phyloP scores from a whole-genome alignment of 2,888 invertebrate species.

The Reticulitermes lucifugus region DNA sequence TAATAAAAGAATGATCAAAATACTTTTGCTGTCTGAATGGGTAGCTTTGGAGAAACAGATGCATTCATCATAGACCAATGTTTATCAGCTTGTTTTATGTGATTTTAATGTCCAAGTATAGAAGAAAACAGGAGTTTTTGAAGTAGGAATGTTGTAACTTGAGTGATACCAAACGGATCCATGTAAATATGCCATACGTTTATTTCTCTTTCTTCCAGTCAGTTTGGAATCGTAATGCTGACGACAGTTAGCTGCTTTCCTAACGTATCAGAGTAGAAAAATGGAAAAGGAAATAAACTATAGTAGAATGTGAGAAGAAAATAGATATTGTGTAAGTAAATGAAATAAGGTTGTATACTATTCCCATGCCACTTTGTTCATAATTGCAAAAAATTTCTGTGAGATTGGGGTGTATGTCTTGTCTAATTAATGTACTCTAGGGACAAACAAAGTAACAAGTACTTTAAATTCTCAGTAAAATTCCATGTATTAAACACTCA shows the following conservation, averaged over 20 bases:
- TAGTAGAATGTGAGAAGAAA: constrained; percentile 30
- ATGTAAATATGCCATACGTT: constrained; percentile 35
- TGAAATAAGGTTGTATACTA: constrained; percentile 38
- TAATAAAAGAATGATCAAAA: constrained; percentile 14
- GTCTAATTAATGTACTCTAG: constrained; percentile 17
- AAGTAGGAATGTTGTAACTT: constrained; percentile 29
- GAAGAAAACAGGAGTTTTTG: constrained; percentile 20
- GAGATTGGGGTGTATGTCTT: constrained; percentile 2
- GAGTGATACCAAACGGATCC: constrained; percentile 30
- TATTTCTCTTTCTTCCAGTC: constrained; percentile 14
- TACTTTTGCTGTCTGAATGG: constrained; percentile 16
- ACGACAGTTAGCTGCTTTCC: not conserved
- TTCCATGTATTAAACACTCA: not conserved
- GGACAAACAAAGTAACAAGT: constrained; percentile 7
- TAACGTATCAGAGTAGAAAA: not conserved
- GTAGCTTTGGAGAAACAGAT: constrained; percentile 24
- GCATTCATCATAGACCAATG: not conserved
- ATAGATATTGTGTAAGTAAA: constrained; percentile 31
- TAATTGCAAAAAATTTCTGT: constrained; percentile 10
- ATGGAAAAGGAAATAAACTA: constrained; percentile 12
- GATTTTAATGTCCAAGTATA: constrained; percentile 28
- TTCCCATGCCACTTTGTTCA: not conserved
- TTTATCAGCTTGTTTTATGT: constrained; percentile 37
- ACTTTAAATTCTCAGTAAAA: constrained; percentile 13
- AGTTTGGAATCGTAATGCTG: constrained; percentile 6